These are phyloP conservation scores for Rugalucina vietnamica DNA, from an alignment of 2,888 invertebrate genomes.

Conservation along the genomic window DNA sequence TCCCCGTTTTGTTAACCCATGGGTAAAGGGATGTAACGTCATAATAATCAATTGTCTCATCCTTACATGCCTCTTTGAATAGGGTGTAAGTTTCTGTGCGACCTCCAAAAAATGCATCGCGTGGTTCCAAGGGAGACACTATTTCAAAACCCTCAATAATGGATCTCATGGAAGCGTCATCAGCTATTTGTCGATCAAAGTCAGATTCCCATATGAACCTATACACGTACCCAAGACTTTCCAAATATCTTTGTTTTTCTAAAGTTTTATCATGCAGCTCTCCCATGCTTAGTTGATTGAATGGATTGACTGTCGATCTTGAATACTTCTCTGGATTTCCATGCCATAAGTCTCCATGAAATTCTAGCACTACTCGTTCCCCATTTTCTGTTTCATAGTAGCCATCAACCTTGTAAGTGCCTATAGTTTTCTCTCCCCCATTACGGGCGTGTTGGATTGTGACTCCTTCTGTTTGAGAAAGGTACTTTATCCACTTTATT, in stretches of 20 bases:
- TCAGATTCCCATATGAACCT: slow-evolving; percentile 68
- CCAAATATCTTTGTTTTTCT: slow-evolving; percentile 37
- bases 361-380: slow-evolving; percentile 37
- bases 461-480: too few relatives aligned
- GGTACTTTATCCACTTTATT: too few relatives aligned
- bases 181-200: slow-evolving; percentile 47
- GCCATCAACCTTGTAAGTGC: slow-evolving; percentile 50
- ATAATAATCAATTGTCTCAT: slow-evolving; percentile 67
- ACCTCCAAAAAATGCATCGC: slow-evolving; percentile 74
- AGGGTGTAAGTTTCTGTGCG: slow-evolving; percentile 65
- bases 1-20: slow-evolving; percentile 62
- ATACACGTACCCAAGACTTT: slow-evolving; percentile 47
- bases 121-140: slow-evolving; percentile 57
- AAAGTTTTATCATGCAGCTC: slow-evolving; percentile 40
- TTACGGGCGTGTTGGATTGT: too few relatives aligned
- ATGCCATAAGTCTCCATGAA: slow-evolving; percentile 43
- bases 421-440: too few relatives aligned
- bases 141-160: slow-evolving; percentile 47
- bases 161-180: slow-evolving; percentile 32
- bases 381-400: slow-evolving; percentile 26
- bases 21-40: slow-evolving; percentile 71
- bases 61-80: slow-evolving; percentile 46
- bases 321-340: slow-evolving; percentile 26
- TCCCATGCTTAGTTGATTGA: slow-evolving; percentile 35
- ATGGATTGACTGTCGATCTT: slow-evolving; percentile 44